Percentiles rank a stretch among this genome's conserved stretches.
Evolutionary conservation across 2,113 vertebrate species (phyloP).

Genomic region (Gymnorhina tibicen): DNA sequence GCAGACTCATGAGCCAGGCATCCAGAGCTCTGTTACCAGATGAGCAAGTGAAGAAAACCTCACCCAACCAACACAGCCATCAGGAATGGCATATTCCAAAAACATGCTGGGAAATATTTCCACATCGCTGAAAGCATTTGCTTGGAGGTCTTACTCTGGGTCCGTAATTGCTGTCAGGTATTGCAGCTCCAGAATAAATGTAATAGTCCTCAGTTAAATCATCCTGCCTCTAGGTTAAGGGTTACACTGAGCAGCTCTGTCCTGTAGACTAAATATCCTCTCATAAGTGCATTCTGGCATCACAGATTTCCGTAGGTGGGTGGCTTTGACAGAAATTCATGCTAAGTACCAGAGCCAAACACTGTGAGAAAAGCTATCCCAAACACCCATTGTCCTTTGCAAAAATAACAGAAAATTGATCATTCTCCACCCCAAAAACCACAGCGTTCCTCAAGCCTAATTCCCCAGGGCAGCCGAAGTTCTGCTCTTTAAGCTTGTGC

Average conservation of each 20-base stretch:
- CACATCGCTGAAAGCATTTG: neutral
- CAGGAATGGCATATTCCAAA: neutral
- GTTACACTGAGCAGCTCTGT: neutral
- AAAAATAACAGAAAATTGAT: neutral
- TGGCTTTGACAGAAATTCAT: neutral
- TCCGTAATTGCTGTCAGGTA: neutral
- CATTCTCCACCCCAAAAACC: conserved; percentile 8
- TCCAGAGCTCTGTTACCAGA: neutral
- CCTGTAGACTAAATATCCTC: neutral
- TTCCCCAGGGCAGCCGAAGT: neutral
- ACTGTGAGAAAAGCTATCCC: neutral
- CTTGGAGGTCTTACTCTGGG: neutral
- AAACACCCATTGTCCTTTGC: neutral
- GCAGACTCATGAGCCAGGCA: neutral
- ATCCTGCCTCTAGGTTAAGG: neutral
- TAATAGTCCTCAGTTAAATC: neutral
- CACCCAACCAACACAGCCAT: neutral
- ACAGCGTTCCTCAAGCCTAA: neutral
- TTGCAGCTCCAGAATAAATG: neutral
- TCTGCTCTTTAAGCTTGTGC: neutral
- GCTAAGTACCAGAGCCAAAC: neutral
- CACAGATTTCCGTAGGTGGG: neutral
- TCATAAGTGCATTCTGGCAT: neutral
- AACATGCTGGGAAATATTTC: neutral
- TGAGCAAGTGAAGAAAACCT: neutral